A percentile compares a stretch with the other conserved stretches of the same genome.
These are phyloP conservation scores for Hypomecis punctinalis DNA, from an alignment of 2,888 invertebrate species.

Conservation along the genomic window DNA sequence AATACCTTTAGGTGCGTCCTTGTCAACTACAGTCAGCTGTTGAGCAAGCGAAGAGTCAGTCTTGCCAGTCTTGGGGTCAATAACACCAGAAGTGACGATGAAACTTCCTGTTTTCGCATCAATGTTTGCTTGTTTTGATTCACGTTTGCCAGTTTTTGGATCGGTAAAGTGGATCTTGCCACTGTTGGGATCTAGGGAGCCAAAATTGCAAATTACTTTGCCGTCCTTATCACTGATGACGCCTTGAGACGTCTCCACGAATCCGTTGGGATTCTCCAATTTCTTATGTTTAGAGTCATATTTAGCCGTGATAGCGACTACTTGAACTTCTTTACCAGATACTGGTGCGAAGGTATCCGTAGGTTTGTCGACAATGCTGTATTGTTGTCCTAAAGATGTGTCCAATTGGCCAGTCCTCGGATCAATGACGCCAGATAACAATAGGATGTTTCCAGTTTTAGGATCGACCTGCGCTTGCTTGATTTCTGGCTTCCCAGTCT, in stretches of 20 bases:
- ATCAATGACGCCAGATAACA: conserved; percentile 83
- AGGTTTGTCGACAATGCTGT: conserved; percentile 86
- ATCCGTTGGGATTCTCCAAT: conserved; percentile 84
- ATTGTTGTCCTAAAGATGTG: conserved; percentile 84
- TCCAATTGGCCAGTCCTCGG: conserved; percentile 86
- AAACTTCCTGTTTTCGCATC: conserved; percentile 85
- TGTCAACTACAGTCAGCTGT: conserved; percentile 78
- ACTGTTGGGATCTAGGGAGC: conserved; percentile 86
- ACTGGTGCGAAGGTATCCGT: conserved; percentile 73
- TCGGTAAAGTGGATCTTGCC: conserved; percentile 85
- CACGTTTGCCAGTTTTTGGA: conserved; percentile 85
- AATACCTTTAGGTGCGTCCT: conserved; percentile 74
- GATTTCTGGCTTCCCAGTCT: conserved; percentile 75
- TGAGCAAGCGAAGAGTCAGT: conserved; percentile 87
- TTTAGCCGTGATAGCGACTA: conserved; percentile 85
- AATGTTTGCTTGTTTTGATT: conserved; percentile 85
- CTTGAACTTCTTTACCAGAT: conserved; percentile 81
- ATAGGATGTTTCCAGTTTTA: conserved; percentile 82
- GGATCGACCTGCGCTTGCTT: conserved; percentile 77
- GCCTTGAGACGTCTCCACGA: conserved; percentile 79
- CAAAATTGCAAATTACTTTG: conserved; percentile 88
- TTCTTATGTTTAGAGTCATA: conserved; percentile 86
- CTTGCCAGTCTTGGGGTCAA: conserved; percentile 87
- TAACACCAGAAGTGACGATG: conserved; percentile 84
- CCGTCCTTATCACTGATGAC: conserved; percentile 89